Evolutionary conservation across 64 coral and sea anemone species (phyloP).

Genomic region (Platygyra sinensis): DNA sequence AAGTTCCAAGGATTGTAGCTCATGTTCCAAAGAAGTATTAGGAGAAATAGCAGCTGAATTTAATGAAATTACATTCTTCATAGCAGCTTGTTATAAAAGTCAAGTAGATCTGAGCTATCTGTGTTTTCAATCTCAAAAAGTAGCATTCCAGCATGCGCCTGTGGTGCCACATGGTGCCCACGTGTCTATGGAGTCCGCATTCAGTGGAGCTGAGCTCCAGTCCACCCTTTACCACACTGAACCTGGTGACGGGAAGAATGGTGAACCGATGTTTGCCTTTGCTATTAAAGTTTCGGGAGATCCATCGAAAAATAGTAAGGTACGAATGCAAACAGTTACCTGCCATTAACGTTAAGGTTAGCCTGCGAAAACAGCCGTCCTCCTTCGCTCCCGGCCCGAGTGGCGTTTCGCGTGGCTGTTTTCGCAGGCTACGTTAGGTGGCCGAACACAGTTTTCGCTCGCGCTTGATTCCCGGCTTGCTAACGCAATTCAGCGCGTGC

Average conservation of each 20-base stretch:
- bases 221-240: conserved; percentile 87
- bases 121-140: conserved; percentile 72
- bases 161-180: conserved; percentile 62
- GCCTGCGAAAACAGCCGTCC: too few species aligned
- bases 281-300: conserved; percentile 85
- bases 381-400: too few species aligned
- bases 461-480: too few species aligned
- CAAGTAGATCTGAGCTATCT: conserved; percentile 83
- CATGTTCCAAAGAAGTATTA: conserved; percentile 15
- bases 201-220: conserved; percentile 85
- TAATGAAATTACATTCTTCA: conserved; percentile 76
- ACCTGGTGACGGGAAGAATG: conserved; percentile 29
- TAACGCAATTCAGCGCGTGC: too few species aligned
- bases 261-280: conserved; percentile 88
- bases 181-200: conserved; percentile 78
- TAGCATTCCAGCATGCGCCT: conserved; percentile 68
- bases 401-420: too few species aligned
- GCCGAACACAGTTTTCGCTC: too few species aligned
- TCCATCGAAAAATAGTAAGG: conserved; percentile 82
- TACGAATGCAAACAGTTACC: neutral
- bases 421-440: too few species aligned
- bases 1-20: conserved; percentile 16
- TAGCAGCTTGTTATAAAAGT: conserved; percentile 88
- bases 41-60: conserved; percentile 71
- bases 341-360: too few species aligned